Percentiles rank a stretch among this genome's conserved stretches.
phyloP scores from a whole-genome alignment of 2,113 vertebrate genomes.

The Sarotherodon lohbergeri region DNA sequence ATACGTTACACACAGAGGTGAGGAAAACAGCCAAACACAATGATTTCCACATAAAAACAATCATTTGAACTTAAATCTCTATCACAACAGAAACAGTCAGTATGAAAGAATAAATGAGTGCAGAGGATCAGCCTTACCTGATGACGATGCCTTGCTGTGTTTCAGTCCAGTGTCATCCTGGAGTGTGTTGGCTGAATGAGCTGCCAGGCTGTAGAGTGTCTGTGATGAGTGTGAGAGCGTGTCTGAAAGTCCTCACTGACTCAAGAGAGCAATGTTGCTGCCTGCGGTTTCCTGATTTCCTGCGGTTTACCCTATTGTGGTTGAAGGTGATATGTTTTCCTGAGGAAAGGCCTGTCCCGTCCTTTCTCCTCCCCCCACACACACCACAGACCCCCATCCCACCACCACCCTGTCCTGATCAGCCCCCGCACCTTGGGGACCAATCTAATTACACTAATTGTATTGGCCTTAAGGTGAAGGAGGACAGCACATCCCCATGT shows the following conservation, averaged over 20 bases:
- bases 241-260: conserved; percentile 55
- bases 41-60: background rate
- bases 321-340: conserved; percentile 77
- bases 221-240: conserved; percentile 50
- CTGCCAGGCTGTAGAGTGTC: conserved; percentile 23
- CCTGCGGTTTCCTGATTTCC: conserved; percentile 59
- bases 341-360: conserved; percentile 73
- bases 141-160: conserved; percentile 21
- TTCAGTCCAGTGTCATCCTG: conserved; percentile 69
- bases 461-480: conserved; percentile 6
- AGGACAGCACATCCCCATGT: background rate
- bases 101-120: background rate
- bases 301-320: conserved; percentile 58
- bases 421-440: conserved; percentile 27
- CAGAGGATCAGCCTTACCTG: conserved; percentile 52
- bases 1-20: background rate
- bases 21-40: background rate
- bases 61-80: background rate
- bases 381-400: background rate
- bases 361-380: conserved; percentile 30
- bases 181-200: conserved; percentile 28
- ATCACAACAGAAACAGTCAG: background rate
- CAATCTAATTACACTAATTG: conserved; percentile 37
- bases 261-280: conserved; percentile 68
- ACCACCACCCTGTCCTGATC: background rate